phyloP scores from a whole-genome alignment of 64 coral and sea anemone species.

The Cladopsammia gracilis region DNA sequence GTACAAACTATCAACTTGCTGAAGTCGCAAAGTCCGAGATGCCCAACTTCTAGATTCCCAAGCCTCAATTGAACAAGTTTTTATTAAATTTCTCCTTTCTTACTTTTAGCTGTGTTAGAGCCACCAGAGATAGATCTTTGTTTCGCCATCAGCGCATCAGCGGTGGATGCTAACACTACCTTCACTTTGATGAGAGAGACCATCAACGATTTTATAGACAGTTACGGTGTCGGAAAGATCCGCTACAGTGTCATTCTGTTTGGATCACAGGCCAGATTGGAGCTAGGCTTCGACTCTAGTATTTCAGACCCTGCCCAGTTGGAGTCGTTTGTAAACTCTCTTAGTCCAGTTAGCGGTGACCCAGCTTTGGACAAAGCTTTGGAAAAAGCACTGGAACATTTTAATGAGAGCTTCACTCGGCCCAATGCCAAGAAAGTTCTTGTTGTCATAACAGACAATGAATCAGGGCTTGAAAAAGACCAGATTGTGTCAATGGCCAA shows the following conservation, averaged over 20 bases:
- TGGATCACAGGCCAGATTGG: slow-evolving; percentile 45
- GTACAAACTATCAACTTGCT: too few species aligned
- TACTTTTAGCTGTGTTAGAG: slow-evolving; percentile 22
- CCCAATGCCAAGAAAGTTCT: slow-evolving; percentile 78
- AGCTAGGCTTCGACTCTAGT: background rate
- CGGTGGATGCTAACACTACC: slow-evolving; percentile 42
- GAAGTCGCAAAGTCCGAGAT: too few species aligned
- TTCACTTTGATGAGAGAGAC: slow-evolving; percentile 77
- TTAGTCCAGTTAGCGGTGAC: slow-evolving; percentile 11
- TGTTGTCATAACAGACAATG: slow-evolving; percentile 77
- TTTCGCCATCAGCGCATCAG: slow-evolving; percentile 84
- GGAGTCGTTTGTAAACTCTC: background rate
- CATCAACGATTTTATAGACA: slow-evolving; percentile 55
- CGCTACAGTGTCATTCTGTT: slow-evolving; percentile 83
- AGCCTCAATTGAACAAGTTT: background rate
- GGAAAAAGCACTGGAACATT: slow-evolving; percentile 63
- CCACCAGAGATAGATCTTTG: slow-evolving; percentile 71
- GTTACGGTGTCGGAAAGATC: slow-evolving; percentile 64
- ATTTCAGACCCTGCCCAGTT: background rate
- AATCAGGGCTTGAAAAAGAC: slow-evolving; percentile 33
- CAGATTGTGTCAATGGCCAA: slow-evolving; percentile 39
- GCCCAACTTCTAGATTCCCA: too few species aligned
- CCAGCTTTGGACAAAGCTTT: slow-evolving; percentile 77
- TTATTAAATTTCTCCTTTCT: background rate
- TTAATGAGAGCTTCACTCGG: slow-evolving; percentile 19